Percentiles rank a stretch among this genome's conserved stretches.
These are phyloP conservation scores for Acholoe squamosa DNA, from an alignment of 2,888 invertebrate genomes.

Conservation along the genomic window DNA sequence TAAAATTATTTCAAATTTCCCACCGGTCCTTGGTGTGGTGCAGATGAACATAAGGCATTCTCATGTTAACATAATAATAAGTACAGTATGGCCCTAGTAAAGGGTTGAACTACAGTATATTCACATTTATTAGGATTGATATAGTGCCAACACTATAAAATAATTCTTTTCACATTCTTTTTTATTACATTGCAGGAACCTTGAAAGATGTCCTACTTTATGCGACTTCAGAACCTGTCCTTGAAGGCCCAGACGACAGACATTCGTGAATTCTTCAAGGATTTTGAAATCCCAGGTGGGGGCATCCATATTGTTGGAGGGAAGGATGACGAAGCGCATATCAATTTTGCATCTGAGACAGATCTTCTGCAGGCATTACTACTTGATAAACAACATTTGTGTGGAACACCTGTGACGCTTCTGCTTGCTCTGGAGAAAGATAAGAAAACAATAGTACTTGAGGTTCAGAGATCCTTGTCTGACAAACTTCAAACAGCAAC, in stretches of 20 bases:
- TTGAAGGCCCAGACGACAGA: neutral
- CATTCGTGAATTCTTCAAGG: neutral
- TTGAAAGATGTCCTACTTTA: neutral
- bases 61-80: too few species aligned
- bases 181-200: too few species aligned
- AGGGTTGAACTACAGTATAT: too few species aligned
- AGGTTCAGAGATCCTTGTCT: too few species aligned
- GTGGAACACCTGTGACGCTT: neutral
- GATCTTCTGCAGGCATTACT: neutral
- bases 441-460: neutral
- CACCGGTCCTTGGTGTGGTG: too few species aligned
- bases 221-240: neutral
- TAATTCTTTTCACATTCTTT: too few species aligned
- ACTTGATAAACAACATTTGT: neutral
- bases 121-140: too few species aligned
- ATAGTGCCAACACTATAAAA: too few species aligned
- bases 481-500: neutral
- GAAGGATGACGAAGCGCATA: neutral
- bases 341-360: neutral
- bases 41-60: too few species aligned
- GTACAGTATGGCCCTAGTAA: too few species aligned
- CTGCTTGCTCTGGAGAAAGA: neutral
- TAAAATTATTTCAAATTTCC: too few species aligned
- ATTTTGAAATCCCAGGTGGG: neutral
- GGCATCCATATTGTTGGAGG: neutral